Conservation (phyloP, 2,888 invertebrate genomes). For the Erebia aethiops region DNA sequence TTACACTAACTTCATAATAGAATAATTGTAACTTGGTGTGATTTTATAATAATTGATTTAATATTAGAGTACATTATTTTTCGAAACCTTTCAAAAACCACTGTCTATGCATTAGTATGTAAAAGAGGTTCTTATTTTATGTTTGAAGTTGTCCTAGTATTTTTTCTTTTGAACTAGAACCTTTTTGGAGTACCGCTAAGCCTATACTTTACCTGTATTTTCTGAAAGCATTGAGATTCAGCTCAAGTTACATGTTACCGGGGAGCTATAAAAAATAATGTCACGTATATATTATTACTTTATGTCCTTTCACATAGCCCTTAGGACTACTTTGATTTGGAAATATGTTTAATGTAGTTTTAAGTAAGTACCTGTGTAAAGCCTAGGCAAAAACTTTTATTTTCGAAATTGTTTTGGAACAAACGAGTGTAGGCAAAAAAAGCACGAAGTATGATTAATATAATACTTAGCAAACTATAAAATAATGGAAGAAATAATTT, state of each 20-base stretch:
- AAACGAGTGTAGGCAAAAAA: too few relatives aligned
- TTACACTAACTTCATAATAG: too few relatives aligned
- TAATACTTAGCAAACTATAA: too few relatives aligned
- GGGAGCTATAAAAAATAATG: slow-evolving; percentile 24
- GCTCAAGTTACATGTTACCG: slow-evolving; percentile 20
- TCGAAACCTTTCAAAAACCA: neutral
- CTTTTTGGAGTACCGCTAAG: slow-evolving; percentile 23
- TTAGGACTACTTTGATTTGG: slow-evolving; percentile 9
- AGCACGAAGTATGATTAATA: too few relatives aligned
- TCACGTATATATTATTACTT: slow-evolving; percentile 21
- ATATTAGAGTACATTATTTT: too few relatives aligned
- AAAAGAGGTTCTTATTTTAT: slow-evolving; percentile 36
- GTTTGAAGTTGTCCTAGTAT: slow-evolving; percentile 28
- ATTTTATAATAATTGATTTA: too few relatives aligned
- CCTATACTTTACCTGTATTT: slow-evolving; percentile 26
- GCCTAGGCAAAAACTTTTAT: neutral
- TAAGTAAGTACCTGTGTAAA: neutral
- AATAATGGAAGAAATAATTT: too few relatives aligned
- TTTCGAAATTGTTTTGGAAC: neutral
- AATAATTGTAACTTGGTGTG: too few relatives aligned
- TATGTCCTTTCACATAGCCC: slow-evolving; percentile 10
- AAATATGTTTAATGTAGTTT: slow-evolving; percentile 5
- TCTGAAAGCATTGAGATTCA: slow-evolving; percentile 31
- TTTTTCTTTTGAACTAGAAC: slow-evolving; percentile 28
- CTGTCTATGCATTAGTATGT: neutral